These are phyloP conservation scores for Tortrix viridana DNA, from an alignment of 2,888 invertebrate species.

Conservation along the genomic window DNA sequence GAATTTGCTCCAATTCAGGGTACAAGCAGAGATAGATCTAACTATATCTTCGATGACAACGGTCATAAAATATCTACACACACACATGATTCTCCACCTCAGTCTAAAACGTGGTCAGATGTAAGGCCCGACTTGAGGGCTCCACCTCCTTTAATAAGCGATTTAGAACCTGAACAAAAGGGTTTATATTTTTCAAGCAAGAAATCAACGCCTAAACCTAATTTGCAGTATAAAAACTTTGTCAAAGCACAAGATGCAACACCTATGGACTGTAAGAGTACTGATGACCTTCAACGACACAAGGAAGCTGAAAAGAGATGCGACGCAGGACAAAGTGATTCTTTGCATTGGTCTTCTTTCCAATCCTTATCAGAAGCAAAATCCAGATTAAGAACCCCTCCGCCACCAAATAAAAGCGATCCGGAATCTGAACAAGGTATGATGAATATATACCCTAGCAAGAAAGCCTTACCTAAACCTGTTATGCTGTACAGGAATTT, in stretches of 20 bases:
- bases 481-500: constrained; percentile 69
- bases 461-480: constrained; percentile 48
- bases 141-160: constrained; percentile 52
- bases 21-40: constrained; percentile 49
- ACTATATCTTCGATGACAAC: constrained; percentile 60
- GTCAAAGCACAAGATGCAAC: constrained; percentile 60
- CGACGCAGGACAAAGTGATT: no score
- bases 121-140: constrained; percentile 61
- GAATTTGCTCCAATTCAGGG: constrained; percentile 91
- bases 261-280: constrained; percentile 54
- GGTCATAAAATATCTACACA: constrained; percentile 56
- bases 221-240: constrained; percentile 69
- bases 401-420: constrained; percentile 51
- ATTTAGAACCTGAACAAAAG: constrained; percentile 50
- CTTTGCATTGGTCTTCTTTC: no score
- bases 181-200: constrained; percentile 71
- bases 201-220: constrained; percentile 48
- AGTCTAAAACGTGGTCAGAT: constrained; percentile 58
- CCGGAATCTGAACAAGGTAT: constrained; percentile 44
- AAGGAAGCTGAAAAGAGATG: constrained; percentile 47
- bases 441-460: constrained; percentile 70
- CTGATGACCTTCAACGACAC: constrained; percentile 47
- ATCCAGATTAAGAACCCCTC: constrained; percentile 54
- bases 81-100: background rate
- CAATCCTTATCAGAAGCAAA: constrained; percentile 65